phyloP scores from a whole-genome alignment of 2,888 invertebrate species.

The Andrena chrysosceles region DNA sequence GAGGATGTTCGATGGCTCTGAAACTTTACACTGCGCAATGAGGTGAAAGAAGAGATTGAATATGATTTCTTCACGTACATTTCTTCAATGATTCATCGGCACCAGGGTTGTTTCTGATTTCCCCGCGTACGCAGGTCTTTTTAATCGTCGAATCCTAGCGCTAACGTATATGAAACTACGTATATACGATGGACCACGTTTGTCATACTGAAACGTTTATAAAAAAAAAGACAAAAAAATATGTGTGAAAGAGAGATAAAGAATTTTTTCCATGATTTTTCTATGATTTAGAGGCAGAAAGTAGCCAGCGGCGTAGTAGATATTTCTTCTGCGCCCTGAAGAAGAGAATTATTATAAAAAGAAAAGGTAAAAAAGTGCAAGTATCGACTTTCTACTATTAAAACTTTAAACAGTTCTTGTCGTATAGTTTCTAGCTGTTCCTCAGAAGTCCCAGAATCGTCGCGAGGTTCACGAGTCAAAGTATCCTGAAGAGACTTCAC shows the following conservation, averaged over 20 bases:
- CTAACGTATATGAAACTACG: constrained; percentile 64
- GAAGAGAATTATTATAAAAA: constrained; percentile 14
- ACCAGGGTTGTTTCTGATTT: constrained; percentile 40
- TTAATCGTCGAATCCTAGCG: constrained; percentile 62
- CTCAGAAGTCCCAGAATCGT: constrained; percentile 50
- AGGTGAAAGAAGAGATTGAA: too few relatives aligned
- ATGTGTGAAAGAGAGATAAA: constrained; percentile 23
- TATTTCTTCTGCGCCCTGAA: constrained; percentile 45
- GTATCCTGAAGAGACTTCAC: not conserved
- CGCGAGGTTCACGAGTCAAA: constrained; percentile 39
- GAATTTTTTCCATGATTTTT: constrained; percentile 68
- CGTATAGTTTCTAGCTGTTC: constrained; percentile 58
- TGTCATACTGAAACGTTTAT: constrained; percentile 79
- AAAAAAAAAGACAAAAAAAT: constrained; percentile 57
- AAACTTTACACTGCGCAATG: too few relatives aligned
- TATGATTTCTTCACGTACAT: too few relatives aligned
- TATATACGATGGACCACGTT: constrained; percentile 81
- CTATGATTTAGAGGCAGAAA: constrained; percentile 69
- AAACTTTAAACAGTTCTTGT: constrained; percentile 24
- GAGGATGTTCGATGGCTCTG: too few relatives aligned
- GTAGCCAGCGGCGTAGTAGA: constrained; percentile 35
- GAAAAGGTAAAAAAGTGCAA: constrained; percentile 20
- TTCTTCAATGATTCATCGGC: constrained; percentile 36
- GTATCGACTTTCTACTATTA: constrained; percentile 53
- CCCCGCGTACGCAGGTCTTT: constrained; percentile 52